phyloP scores from a whole-genome alignment of 64 coral and sea anemone genomes.

The Pocillopora damicornis region DNA sequence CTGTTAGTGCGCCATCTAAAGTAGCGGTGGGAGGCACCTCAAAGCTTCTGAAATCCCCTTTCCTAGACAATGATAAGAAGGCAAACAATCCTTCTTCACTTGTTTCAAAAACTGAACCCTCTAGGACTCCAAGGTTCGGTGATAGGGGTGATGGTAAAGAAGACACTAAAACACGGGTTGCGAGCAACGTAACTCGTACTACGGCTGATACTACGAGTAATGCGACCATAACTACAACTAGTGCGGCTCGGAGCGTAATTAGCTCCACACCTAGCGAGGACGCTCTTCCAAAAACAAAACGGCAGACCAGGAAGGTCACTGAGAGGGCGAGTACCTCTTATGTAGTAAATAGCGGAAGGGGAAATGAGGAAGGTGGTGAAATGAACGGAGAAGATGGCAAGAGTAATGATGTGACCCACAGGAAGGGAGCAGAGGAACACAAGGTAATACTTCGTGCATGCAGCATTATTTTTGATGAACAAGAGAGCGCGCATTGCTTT shows the following conservation, averaged over 20 bases:
- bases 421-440: not conserved
- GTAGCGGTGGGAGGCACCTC: slow-evolving; percentile 17
- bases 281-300: not conserved
- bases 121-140: slow-evolving; percentile 30
- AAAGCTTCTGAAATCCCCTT: slow-evolving; percentile 31
- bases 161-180: slow-evolving; percentile 30
- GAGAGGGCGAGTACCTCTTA: slow-evolving; percentile 30
- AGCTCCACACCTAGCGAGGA: slow-evolving; percentile 34
- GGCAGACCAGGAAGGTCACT: slow-evolving; percentile 27
- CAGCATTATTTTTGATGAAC: not conserved
- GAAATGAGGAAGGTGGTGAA: slow-evolving; percentile 27
- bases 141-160: slow-evolving; percentile 27
- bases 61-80: slow-evolving; percentile 54
- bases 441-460: slow-evolving; percentile 3
- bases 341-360: slow-evolving; percentile 13
- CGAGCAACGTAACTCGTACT: slow-evolving; percentile 35
- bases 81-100: slow-evolving; percentile 34
- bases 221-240: slow-evolving; percentile 24
- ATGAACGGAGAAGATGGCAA: slow-evolving; percentile 27
- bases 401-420: slow-evolving; percentile 40
- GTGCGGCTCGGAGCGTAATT: not conserved
- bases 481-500: too few relatives aligned
- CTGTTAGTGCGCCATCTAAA: slow-evolving; percentile 9
- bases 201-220: slow-evolving; percentile 56
- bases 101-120: slow-evolving; percentile 50